Evolutionary conservation across 2,797 vertebrate species (phyloP).

Genomic region (Eleutherodactylus coqui): DNA sequence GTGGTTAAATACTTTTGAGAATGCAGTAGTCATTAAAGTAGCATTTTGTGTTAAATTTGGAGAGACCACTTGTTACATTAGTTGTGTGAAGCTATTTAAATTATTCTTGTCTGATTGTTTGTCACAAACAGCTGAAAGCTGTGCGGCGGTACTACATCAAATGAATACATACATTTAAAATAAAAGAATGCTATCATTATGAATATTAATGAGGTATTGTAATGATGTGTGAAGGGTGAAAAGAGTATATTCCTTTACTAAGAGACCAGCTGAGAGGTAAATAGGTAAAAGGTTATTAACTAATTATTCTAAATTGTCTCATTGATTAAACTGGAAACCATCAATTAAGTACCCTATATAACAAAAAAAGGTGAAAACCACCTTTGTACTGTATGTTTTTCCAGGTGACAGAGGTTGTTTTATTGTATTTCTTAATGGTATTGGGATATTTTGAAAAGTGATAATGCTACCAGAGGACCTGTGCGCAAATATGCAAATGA

Average conservation of each 20-base stretch:
- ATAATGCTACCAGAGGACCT: slow-evolving; percentile 27
- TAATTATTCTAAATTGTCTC: background rate
- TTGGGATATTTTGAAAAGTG: slow-evolving; percentile 34
- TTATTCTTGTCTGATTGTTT: no score
- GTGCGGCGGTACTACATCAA: background rate
- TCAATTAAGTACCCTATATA: background rate
- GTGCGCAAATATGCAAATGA: slow-evolving; percentile 44
- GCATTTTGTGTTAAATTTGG: no score
- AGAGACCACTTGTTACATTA: no score
- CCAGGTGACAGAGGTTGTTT: slow-evolving; percentile 24
- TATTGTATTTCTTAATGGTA: slow-evolving; percentile 24
- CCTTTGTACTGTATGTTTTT: background rate
- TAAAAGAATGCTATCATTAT: background rate
- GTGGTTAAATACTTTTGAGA: no score
- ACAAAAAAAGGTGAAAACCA: background rate
- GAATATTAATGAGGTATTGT: background rate
- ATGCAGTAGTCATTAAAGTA: no score
- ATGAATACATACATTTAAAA: background rate
- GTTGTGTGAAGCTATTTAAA: no score
- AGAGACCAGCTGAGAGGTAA: background rate
- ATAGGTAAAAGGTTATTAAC: background rate
- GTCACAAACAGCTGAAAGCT: no score
- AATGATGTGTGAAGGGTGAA: background rate
- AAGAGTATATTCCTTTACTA: background rate
- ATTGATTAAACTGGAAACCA: background rate